Conservation (phyloP, 2,797 vertebrate species). For the Paratrypauchen microcephalus region DNA sequence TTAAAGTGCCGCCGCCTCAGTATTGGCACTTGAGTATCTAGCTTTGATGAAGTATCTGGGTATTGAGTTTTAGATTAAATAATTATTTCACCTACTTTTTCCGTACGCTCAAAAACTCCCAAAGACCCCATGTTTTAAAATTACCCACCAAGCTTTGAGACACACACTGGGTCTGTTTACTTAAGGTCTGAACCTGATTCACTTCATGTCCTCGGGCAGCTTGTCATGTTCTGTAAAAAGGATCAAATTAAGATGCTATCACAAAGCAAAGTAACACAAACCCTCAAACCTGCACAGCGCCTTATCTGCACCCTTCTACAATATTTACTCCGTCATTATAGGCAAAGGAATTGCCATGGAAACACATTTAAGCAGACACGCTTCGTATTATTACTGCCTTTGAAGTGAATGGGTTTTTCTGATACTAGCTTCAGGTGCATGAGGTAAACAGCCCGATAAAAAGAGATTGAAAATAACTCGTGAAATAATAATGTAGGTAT, state of each 20-base stretch:
- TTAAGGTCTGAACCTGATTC: background rate
- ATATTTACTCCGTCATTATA: conserved; percentile 33
- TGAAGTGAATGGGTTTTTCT: conserved; percentile 46
- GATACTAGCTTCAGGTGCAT: conserved; percentile 56
- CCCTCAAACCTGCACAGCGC: conserved; percentile 12
- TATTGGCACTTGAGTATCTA: no score
- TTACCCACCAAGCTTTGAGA: background rate
- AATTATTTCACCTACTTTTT: background rate
- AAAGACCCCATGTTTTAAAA: background rate
- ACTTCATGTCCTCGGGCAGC: background rate
- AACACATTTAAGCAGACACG: conserved; percentile 28
- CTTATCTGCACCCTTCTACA: conserved; percentile 15
- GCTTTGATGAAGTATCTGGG: no score
- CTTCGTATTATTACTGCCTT: conserved; percentile 31
- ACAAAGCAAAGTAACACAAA: conserved; percentile 14
- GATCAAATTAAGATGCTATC: conserved; percentile 21
- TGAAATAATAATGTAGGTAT: conserved; percentile 34
- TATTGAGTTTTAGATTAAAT: background rate
- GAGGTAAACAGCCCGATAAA: conserved; percentile 50
- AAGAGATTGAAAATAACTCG: conserved; percentile 49
- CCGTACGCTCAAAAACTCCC: background rate
- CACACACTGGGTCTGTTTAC: background rate
- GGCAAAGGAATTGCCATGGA: conserved; percentile 24
- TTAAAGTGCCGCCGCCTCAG: no score
- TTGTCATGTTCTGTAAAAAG: conserved; percentile 11